Percentiles rank a stretch among this genome's conserved stretches.
phyloP scores from a whole-genome alignment of 2,888 invertebrate genomes.

The Shargacucullia verbasci region DNA sequence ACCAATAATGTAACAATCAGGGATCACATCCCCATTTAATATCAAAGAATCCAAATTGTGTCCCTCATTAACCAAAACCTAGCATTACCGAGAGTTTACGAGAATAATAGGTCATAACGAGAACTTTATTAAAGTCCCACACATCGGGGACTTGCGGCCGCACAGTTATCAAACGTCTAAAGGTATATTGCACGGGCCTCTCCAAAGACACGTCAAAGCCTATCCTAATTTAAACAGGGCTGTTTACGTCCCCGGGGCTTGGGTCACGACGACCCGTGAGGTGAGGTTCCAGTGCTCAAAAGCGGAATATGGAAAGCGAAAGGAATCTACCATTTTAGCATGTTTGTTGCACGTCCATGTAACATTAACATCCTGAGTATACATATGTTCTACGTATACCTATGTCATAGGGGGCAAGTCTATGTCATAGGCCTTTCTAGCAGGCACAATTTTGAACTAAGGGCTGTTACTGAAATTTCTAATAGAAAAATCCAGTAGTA shows the following conservation, averaged over 20 bases:
- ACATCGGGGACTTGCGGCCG: slow-evolving; percentile 35
- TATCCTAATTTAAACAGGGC: slow-evolving; percentile 86
- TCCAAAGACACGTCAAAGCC: slow-evolving; percentile 84
- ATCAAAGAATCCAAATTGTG: neutral
- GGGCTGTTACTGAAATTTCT: no score
- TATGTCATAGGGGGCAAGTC: no score
- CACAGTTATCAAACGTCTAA: slow-evolving; percentile 62
- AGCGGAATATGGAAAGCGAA: slow-evolving; percentile 10
- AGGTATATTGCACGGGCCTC: slow-evolving; percentile 59
- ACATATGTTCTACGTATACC: no score
- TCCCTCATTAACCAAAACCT: slow-evolving; percentile 12
- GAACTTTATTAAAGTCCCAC: slow-evolving; percentile 47
- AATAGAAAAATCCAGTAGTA: no score
- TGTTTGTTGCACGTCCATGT: no score
- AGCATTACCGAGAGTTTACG: slow-evolving; percentile 18
- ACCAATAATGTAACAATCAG: no score
- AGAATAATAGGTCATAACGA: slow-evolving; percentile 34
- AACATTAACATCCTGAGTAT: no score
- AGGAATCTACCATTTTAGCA: neutral
- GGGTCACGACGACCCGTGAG: slow-evolving; percentile 60
- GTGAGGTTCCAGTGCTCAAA: slow-evolving; percentile 56
- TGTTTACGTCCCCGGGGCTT: slow-evolving; percentile 79
- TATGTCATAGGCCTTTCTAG: no score
- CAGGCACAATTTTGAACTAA: no score
- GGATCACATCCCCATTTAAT: no score